A percentile compares a stretch with the other conserved stretches of the same genome.
Evolutionary conservation across 2,113 vertebrate genomes (phyloP).

Genomic region (Castor canadensis): DNA sequence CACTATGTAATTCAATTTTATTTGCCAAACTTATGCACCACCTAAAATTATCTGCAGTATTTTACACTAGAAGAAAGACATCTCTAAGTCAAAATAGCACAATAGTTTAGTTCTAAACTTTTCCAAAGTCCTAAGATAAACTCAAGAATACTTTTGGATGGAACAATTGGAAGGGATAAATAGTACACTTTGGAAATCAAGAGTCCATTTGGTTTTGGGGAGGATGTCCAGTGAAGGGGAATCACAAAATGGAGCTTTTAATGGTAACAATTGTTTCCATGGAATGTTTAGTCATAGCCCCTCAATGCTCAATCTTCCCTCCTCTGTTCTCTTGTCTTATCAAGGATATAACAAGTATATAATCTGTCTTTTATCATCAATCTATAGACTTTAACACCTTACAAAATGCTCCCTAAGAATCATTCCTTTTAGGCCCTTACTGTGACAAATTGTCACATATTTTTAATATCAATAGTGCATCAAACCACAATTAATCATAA

Average conservation of each 20-base stretch:
- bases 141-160: background rate
- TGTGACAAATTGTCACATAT: background rate
- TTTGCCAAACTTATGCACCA: slow-evolving; percentile 48
- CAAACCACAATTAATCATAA: background rate
- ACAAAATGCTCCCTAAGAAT: background rate
- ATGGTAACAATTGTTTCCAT: background rate
- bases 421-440: background rate
- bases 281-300: fast-evolving
- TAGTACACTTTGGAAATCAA: background rate
- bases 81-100: background rate
- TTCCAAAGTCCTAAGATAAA: slow-evolving; percentile 5
- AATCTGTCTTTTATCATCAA: background rate
- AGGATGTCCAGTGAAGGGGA: background rate
- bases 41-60: slow-evolving; percentile 49
- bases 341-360: background rate
- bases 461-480: background rate
- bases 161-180: background rate
- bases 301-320: background rate
- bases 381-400: background rate
- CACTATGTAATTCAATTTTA: slow-evolving; percentile 47
- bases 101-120: slow-evolving; percentile 46
- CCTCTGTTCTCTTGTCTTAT: background rate
- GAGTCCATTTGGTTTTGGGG: background rate
- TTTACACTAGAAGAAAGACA: slow-evolving; percentile 25
- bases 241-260: background rate